Evolutionary conservation across 2,888 invertebrate genomes (phyloP).

Genomic region (Zonitis immaculata): DNA sequence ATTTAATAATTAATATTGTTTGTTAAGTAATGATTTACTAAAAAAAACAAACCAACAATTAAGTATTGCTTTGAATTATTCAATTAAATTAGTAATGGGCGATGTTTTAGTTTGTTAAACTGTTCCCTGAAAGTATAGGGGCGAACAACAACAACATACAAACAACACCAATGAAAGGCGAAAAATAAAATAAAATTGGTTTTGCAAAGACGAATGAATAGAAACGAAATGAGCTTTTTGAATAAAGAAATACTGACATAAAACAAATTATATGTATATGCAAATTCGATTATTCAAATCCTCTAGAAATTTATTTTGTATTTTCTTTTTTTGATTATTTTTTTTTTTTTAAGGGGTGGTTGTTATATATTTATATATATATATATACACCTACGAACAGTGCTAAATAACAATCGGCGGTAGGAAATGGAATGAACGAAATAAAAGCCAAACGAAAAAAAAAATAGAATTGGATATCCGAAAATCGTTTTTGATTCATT

Average conservation of each 20-base stretch:
- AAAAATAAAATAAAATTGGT: background rate
- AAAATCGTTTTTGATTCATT: background rate
- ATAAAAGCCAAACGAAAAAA: background rate
- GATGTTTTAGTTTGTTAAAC: background rate
- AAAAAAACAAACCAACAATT: too few relatives aligned
- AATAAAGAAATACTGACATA: slow-evolving; percentile 32
- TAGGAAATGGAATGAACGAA: slow-evolving; percentile 5
- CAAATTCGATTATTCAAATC: slow-evolving; percentile 45
- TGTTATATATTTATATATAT: too few relatives aligned
- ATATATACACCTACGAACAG: slow-evolving; percentile 37
- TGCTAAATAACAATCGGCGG: slow-evolving; percentile 40
- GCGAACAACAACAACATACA: background rate
- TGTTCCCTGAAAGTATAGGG: background rate
- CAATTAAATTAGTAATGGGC: background rate
- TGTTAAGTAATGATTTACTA: too few relatives aligned
- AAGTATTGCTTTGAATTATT: background rate
- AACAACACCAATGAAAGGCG: background rate
- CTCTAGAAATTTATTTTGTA: slow-evolving; percentile 42
- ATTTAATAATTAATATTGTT: too few relatives aligned
- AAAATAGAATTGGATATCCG: background rate
- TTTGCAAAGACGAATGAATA: slow-evolving; percentile 7
- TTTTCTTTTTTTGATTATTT: too few relatives aligned
- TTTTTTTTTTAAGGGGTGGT: too few relatives aligned
- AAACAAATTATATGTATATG: slow-evolving; percentile 44
- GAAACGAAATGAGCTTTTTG: slow-evolving; percentile 30